Base-by-base conservation (phyloP, 2,113 vertebrate genomes). In the Cichladusa arquata region DNA sequence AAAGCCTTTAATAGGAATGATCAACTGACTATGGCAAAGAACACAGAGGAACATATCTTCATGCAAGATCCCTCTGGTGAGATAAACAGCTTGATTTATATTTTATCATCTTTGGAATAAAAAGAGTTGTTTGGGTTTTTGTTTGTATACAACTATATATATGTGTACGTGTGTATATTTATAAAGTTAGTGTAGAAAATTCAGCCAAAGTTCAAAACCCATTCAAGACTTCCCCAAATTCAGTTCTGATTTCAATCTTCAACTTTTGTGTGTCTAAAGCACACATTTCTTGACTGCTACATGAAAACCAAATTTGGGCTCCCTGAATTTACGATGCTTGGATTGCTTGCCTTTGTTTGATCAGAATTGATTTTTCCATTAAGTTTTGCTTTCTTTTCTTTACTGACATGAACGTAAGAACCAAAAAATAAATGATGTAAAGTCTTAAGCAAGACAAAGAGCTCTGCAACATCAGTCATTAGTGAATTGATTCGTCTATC, bases 91-190 rank as follows among this genome's bases (percentile, higher is more conserved):
- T 53, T n/a, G 23, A 44, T 48, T 57, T 74, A 14, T 25, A 42
- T 53, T 73, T 78, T 45, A 69, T 24, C 15, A 29, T 45, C 16
- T 70, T 67, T 53, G 34, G 17, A 86, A 67, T 23, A 69, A 92
- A 45, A 6, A 65, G 14, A 15, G 4, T 42, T 4, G 1, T 31
- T 70, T 24, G 33, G 12, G 5, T 0, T 47, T 56, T 65, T 53
- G 3, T 36, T 65, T 80, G 9, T 19, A 33, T 29, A 61, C 4
- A 19, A 11, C 19, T 7, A 2, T 23, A 31, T 11, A 33, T 47
- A 1, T 17, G 3, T 28, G 26, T 5, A 2, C 12, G 3, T 22
- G 8, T 11, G 2, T 11, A 10, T 19, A 36, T 71, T 57, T 29
- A 48, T 44, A 67, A 80, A 45, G 8, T 19, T 40, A 58, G 5